A percentile compares a stretch with the other conserved stretches of the same genome.
Conservation (phyloP, 2,888 invertebrate species). For the Axea sp. region DNA sequence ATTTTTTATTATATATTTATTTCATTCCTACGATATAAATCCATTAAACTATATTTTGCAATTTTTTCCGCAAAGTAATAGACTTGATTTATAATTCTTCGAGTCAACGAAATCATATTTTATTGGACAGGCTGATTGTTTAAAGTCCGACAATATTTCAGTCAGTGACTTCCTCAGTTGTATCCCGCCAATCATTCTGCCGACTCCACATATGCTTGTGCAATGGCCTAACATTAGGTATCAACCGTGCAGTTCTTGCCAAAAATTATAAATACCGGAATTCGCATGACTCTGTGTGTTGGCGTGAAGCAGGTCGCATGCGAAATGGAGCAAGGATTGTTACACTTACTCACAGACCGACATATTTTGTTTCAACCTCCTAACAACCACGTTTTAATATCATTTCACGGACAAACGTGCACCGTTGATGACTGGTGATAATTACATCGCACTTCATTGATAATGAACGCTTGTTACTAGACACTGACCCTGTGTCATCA, state of each 20-base stretch:
- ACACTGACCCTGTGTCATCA: slow-evolving; percentile 42
- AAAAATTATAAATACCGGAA: slow-evolving; percentile 78
- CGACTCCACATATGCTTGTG: slow-evolving; percentile 66
- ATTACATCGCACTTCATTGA: slow-evolving; percentile 56
- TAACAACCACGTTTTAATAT: slow-evolving; percentile 45
- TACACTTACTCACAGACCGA: slow-evolving; percentile 37
- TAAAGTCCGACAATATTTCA: slow-evolving; percentile 51
- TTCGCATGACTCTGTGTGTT: slow-evolving; percentile 67
- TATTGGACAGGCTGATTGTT: slow-evolving; percentile 40
- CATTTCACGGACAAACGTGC: slow-evolving; percentile 44
- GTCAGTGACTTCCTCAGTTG: slow-evolving; percentile 43
- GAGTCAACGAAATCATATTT: slow-evolving; percentile 38
- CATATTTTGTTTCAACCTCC: slow-evolving; percentile 43
- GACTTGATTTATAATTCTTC: slow-evolving; percentile 12
- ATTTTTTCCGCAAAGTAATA: neutral
- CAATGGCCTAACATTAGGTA: slow-evolving; percentile 74
- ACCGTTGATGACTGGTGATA: slow-evolving; percentile 30
- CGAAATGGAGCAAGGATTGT: slow-evolving; percentile 63
- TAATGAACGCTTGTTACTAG: slow-evolving; percentile 55
- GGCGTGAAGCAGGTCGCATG: slow-evolving; percentile 68
- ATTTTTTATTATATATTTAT: too few species aligned
- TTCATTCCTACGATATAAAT: too few species aligned
- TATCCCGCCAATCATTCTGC: slow-evolving; percentile 59
- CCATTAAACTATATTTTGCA: too few species aligned
- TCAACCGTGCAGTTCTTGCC: slow-evolving; percentile 71